These are phyloP conservation scores for Copsychus sechellarum DNA, from an alignment of 2,113 vertebrate genomes.

Conservation along the genomic window DNA sequence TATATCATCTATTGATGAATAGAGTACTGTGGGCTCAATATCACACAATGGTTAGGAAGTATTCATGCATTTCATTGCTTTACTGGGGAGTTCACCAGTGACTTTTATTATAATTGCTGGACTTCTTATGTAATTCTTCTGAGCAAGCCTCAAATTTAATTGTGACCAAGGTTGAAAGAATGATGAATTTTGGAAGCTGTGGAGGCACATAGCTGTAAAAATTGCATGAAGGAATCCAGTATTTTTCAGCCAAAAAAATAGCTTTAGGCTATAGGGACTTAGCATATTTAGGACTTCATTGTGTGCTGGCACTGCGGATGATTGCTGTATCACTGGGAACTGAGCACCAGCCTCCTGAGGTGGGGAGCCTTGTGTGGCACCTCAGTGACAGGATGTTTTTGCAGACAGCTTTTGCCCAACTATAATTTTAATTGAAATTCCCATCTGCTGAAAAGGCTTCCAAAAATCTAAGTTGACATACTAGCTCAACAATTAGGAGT, in stretches of 20 bases:
- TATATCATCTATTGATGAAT: not conserved
- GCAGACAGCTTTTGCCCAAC: not conserved
- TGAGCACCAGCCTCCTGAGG: not conserved
- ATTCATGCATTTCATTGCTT: not conserved
- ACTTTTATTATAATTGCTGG: not conserved
- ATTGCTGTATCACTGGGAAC: not conserved
- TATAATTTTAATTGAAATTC: not conserved
- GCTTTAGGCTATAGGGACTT: not conserved
- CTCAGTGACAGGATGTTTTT: not conserved
- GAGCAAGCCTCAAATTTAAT: not conserved
- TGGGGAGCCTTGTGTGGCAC: not conserved
- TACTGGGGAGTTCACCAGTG: not conserved
- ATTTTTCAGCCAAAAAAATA: not conserved
- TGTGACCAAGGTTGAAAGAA: not conserved
- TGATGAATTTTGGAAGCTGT: not conserved
- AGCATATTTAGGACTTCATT: not conserved
- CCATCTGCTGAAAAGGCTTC: not conserved
- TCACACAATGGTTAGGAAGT: not conserved
- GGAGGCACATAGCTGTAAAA: not conserved
- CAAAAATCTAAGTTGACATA: not conserved
- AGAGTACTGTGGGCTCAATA: not conserved
- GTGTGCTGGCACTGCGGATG: not conserved
- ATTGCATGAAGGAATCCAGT: not conserved
- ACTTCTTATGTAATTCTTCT: not conserved
- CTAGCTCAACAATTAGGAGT: not conserved